These are phyloP conservation scores for Gopherus evgoodei DNA, from an alignment of 2,113 vertebrate genomes.

Conservation along the genomic window DNA sequence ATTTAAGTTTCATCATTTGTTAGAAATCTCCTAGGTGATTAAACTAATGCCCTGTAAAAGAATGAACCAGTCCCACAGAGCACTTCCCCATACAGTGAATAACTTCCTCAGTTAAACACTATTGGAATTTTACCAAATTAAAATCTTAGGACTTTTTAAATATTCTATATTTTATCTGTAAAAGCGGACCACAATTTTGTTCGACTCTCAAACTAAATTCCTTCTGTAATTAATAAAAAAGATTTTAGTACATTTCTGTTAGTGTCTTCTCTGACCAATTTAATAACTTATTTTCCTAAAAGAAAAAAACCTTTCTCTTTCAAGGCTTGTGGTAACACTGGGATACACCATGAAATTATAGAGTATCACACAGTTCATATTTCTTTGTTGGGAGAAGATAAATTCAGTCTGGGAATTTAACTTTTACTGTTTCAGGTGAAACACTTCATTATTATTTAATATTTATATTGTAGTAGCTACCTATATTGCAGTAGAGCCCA, in stretches of 20 bases:
- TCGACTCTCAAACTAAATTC: conserved; percentile 64
- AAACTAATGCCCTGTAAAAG: conserved; percentile 74
- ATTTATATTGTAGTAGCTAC: conserved; percentile 15
- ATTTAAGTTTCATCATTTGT: conserved; percentile 67
- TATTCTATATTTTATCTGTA: conserved; percentile 60
- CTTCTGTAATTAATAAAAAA: conserved; percentile 71
- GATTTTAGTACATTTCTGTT: conserved; percentile 67
- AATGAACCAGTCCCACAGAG: conserved; percentile 58
- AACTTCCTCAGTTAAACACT: conserved; percentile 50
- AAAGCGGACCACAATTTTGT: conserved; percentile 46
- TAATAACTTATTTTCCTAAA: conserved; percentile 72
- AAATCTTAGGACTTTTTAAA: conserved; percentile 45
- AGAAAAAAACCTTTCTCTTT: conserved; percentile 73
- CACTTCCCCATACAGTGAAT: conserved; percentile 57
- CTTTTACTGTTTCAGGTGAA: conserved; percentile 32
- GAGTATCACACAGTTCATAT: conserved; percentile 34
- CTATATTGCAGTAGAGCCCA: background rate
- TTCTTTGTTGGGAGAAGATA: conserved; percentile 27
- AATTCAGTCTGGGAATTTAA: conserved; percentile 47
- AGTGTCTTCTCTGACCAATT: conserved; percentile 71
- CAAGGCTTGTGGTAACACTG: conserved; percentile 45
- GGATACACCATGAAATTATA: conserved; percentile 54
- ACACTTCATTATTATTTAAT: conserved; percentile 36
- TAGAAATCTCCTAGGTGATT: conserved; percentile 75
- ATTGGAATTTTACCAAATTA: conserved; percentile 71